Conservation (phyloP, 2,113 vertebrate genomes). For the Bubo blakistoni region DNA sequence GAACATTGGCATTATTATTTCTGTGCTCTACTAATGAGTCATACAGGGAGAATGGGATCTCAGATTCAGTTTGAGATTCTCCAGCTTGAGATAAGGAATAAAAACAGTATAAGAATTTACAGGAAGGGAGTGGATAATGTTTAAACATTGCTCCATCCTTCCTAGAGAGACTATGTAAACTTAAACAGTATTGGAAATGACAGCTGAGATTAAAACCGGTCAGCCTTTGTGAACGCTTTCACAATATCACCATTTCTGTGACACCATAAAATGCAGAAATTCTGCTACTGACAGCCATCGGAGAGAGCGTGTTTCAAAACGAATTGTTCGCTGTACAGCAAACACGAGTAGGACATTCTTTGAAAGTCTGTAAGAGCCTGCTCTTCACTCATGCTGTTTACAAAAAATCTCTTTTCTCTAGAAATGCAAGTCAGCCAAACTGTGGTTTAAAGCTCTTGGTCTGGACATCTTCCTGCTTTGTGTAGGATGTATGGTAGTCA, state of each 20-base stretch:
- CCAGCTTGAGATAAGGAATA: neutral
- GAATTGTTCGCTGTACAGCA: neutral
- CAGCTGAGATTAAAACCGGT: conserved; percentile 29
- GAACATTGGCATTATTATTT: neutral
- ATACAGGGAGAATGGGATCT: neutral
- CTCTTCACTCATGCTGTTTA: neutral
- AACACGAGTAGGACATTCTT: neutral
- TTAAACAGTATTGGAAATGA: neutral
- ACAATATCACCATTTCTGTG: conserved; percentile 13
- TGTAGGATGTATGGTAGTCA: neutral
- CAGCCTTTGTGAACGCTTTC: conserved; percentile 24
- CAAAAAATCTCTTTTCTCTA: neutral
- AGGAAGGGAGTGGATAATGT: conserved; percentile 17
- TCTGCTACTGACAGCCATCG: neutral
- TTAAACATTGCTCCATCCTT: conserved; percentile 48
- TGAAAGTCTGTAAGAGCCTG: neutral
- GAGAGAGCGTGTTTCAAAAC: neutral
- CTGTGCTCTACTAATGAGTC: neutral
- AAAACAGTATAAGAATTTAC: neutral
- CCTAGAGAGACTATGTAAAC: neutral
- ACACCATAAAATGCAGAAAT: neutral
- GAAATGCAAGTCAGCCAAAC: neutral
- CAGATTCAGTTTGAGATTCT: neutral
- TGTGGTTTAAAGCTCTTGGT: neutral
- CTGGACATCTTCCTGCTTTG: neutral